These are phyloP conservation scores for Carduelis carduelis DNA, from an alignment of 2,797 vertebrate genomes.

Conservation along the genomic window DNA sequence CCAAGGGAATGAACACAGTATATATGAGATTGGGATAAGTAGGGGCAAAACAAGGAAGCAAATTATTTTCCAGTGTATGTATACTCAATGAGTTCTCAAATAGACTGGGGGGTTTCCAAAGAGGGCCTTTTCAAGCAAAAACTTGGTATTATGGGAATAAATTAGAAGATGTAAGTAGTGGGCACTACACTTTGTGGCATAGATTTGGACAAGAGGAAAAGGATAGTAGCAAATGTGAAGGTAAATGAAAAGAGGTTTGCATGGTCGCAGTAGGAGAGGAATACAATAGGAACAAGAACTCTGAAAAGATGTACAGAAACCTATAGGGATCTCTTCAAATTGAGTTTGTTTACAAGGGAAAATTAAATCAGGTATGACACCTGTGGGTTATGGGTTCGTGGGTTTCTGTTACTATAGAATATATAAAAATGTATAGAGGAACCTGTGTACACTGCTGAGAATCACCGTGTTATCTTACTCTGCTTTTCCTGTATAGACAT, in stretches of 20 bases:
- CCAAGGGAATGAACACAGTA: neutral
- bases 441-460: neutral
- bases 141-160: neutral
- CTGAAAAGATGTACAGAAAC: neutral
- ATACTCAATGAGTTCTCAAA: neutral
- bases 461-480: neutral
- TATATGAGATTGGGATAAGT: neutral
- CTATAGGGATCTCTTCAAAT: neutral
- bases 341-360: neutral
- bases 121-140: neutral
- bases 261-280: neutral
- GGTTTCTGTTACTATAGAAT: neutral
- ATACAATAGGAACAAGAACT: neutral
- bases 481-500: neutral
- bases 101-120: neutral
- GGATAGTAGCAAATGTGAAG: neutral
- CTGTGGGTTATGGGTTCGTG: neutral
- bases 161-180: neutral
- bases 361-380: neutral
- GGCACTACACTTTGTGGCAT: neutral
- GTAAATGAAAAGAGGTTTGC: neutral
- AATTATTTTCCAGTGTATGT: neutral
- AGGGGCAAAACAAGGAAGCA: neutral
- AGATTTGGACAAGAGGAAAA: neutral
- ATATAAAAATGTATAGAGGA: neutral